These are phyloP conservation scores for Zaprionus lachaisei DNA, from an alignment of 1,140 invertebrate genomes.

Conservation along the genomic window DNA sequence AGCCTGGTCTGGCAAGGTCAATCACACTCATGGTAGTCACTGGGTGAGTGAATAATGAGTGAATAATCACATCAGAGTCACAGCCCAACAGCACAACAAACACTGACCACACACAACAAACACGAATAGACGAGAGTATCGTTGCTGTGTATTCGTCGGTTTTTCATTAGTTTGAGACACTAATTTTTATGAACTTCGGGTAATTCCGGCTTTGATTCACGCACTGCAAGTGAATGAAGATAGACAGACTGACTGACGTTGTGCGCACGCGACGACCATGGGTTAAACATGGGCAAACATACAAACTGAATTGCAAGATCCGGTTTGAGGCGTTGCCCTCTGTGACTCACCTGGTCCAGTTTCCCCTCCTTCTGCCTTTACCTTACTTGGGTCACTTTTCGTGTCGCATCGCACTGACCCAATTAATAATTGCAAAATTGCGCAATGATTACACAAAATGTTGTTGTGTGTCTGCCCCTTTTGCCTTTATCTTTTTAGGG, in stretches of 20 bases:
- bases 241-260: constrained; percentile 41
- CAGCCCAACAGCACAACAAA: constrained; percentile 8
- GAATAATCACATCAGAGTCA: background rate
- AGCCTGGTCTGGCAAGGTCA: constrained; percentile 60
- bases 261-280: constrained; percentile 51
- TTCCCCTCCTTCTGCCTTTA: background rate
- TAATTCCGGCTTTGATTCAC: constrained; percentile 69
- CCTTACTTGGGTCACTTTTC: constrained; percentile 48
- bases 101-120: constrained; percentile 43
- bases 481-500: constrained; percentile 53
- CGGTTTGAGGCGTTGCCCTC: constrained; percentile 67
- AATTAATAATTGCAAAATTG: constrained; percentile 77
- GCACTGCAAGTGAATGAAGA: constrained; percentile 24
- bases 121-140: constrained; percentile 2
- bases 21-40: constrained; percentile 46
- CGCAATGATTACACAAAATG: constrained; percentile 60
- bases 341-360: constrained; percentile 3
- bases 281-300: constrained; percentile 51
- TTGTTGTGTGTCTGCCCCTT: background rate
- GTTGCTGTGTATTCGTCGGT: constrained; percentile 53
- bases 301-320: constrained; percentile 52
- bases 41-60: constrained; percentile 7
- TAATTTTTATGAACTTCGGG: constrained; percentile 79
- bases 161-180: constrained; percentile 24
- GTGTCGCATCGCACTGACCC: constrained; percentile 57